phyloP scores from a whole-genome alignment of 2,888 invertebrate species.

The Drosophila pseudotakahashii region DNA sequence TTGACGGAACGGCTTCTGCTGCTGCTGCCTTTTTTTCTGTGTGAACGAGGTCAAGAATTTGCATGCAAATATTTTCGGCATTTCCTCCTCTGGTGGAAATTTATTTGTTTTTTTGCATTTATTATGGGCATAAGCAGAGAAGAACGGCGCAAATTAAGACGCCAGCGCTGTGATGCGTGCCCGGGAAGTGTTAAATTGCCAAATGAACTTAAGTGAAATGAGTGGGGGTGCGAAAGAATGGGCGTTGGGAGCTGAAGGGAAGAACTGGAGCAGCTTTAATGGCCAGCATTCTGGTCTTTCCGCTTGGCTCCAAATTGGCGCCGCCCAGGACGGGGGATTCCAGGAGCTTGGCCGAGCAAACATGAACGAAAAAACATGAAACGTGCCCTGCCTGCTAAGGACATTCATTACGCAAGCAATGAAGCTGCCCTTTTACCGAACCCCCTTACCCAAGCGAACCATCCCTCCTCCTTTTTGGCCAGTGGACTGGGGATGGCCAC shows the following conservation, averaged over 20 bases:
- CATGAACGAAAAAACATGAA: constrained; percentile 61
- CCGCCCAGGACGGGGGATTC: constrained; percentile 44
- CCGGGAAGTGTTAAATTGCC: constrained; percentile 65
- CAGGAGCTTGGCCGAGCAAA: constrained; percentile 39
- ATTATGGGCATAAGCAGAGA: constrained; percentile 58
- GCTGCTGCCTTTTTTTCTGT: neutral
- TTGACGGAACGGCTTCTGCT: constrained; percentile 22
- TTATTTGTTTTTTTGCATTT: constrained; percentile 74
- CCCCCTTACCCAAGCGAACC: neutral
- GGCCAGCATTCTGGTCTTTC: constrained; percentile 35
- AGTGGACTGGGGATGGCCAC: constrained; percentile 19
- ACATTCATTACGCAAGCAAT: constrained; percentile 76
- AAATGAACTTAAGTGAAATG: constrained; percentile 50
- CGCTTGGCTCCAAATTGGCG: constrained; percentile 60
- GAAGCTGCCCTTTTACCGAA: constrained; percentile 33
- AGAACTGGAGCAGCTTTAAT: constrained; percentile 41
- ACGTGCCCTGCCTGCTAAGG: constrained; percentile 75
- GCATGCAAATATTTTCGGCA: constrained; percentile 64
- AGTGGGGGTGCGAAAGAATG: neutral
- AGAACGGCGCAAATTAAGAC: constrained; percentile 64
- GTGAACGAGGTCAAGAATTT: constrained; percentile 73
- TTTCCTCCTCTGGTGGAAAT: constrained; percentile 48
- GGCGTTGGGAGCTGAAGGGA: neutral
- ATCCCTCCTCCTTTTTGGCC: neutral
- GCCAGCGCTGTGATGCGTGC: constrained; percentile 32